A percentile compares a stretch with the other conserved stretches of the same genome.
Conservation (phyloP, 2,113 vertebrate species). For the Anolis carolinensis region DNA sequence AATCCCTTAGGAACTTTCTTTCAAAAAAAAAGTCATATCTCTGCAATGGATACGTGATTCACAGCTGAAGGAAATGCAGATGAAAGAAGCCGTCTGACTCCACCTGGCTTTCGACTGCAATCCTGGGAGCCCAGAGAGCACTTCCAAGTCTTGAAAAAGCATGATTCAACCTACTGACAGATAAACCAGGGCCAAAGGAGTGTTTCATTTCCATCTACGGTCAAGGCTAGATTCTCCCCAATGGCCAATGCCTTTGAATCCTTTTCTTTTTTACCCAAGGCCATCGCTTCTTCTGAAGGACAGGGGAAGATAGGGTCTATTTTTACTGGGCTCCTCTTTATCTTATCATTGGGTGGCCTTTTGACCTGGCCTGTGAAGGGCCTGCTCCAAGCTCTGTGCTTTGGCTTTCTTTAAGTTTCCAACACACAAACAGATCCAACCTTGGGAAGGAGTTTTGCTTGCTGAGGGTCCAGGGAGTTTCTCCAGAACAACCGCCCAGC, state of each 20-base stretch:
- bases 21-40: background rate
- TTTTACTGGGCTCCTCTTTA: background rate
- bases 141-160: background rate
- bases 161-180: background rate
- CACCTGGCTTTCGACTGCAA: no score
- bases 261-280: background rate
- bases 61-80: background rate
- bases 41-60: no score
- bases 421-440: constrained; percentile 39
- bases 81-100: background rate
- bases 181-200: background rate
- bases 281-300: background rate
- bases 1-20: background rate
- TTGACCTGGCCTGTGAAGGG: background rate
- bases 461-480: background rate
- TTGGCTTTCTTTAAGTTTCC: background rate
- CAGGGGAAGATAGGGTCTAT: background rate
- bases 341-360: background rate
- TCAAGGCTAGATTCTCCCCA: background rate
- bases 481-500: background rate
- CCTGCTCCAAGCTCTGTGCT: background rate
- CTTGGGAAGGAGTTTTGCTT: constrained; percentile 42
- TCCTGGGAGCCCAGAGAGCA: no score
- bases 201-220: background rate
- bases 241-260: background rate